Percentiles rank a stretch among this genome's conserved stretches.
Conservation (phyloP, 2,888 invertebrate species). For the Sympetrum striolatum region DNA sequence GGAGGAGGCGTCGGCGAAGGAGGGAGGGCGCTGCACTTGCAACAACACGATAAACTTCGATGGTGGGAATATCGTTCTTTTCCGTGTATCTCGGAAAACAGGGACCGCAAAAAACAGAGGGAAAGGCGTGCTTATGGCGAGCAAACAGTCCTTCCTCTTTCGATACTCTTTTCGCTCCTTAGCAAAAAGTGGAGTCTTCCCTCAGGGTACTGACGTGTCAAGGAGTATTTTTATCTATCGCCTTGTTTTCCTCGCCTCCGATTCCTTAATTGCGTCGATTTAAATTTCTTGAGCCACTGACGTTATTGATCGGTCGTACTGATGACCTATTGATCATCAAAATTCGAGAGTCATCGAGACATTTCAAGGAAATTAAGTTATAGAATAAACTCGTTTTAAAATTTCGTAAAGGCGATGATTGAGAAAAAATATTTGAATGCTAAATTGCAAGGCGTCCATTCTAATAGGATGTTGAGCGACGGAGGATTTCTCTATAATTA, state of each 20-base stretch:
- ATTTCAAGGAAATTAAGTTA: too few species aligned
- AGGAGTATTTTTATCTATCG: neutral
- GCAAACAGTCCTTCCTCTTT: neutral
- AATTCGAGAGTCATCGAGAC: too few species aligned
- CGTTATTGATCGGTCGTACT: too few species aligned
- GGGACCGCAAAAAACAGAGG: neutral
- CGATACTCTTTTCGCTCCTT: neutral
- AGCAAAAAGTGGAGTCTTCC: neutral
- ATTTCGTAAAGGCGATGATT: too few species aligned
- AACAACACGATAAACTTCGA: conserved; percentile 28
- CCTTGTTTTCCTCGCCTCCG: neutral
- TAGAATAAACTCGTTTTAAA: too few species aligned
- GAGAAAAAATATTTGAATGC: too few species aligned
- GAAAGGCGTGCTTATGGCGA: neutral
- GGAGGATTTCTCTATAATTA: too few species aligned
- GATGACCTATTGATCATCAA: too few species aligned
- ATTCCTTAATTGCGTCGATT: too few species aligned
- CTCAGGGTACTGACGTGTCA: neutral
- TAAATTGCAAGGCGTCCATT: too few species aligned
- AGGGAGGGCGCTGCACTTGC: neutral
- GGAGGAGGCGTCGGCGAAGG: neutral
- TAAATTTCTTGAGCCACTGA: too few species aligned
- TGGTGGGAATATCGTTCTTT: neutral
- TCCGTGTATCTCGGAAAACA: neutral
- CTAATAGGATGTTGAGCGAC: too few species aligned